phyloP scores from a whole-genome alignment of 2,113 vertebrate genomes.

The Propithecus coquereli region DNA sequence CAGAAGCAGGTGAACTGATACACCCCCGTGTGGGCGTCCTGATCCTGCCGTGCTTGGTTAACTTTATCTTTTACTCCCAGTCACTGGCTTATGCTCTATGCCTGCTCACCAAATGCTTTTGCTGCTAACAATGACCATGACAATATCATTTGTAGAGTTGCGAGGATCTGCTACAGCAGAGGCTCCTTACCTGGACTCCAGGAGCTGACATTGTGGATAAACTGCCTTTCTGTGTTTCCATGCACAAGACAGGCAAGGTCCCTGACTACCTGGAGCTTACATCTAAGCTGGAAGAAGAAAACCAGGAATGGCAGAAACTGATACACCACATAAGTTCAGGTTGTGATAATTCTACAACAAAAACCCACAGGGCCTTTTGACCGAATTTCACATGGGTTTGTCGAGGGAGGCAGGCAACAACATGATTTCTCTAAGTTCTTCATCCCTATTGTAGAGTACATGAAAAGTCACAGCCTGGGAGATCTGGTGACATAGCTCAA shows the following conservation, averaged over 20 bases:
- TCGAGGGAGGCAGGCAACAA: background rate
- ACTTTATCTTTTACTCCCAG: background rate
- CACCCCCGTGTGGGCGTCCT: accelerated
- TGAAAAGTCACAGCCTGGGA: background rate
- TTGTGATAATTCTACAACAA: background rate
- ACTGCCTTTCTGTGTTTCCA: background rate
- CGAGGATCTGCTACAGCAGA: background rate
- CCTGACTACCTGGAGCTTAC: background rate
- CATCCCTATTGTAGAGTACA: background rate
- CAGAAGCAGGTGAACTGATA: background rate
- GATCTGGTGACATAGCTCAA: no score
- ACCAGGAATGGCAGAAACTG: background rate
- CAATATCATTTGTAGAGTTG: background rate
- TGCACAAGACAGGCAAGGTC: background rate
- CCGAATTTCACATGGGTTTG: background rate
- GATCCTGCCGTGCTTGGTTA: background rate
- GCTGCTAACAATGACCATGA: background rate
- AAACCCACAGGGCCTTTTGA: background rate
- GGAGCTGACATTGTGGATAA: accelerated
- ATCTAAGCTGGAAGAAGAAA: background rate
- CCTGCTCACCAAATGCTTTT: background rate
- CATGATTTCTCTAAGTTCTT: background rate
- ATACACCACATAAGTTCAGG: background rate
- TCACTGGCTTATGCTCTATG: background rate
- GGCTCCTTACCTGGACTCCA: background rate